Evolutionary conservation across 2,888 invertebrate genomes (phyloP), one percentile per base, ranked within the genome.

Genomic region (Cosmia trapezina): DNA sequence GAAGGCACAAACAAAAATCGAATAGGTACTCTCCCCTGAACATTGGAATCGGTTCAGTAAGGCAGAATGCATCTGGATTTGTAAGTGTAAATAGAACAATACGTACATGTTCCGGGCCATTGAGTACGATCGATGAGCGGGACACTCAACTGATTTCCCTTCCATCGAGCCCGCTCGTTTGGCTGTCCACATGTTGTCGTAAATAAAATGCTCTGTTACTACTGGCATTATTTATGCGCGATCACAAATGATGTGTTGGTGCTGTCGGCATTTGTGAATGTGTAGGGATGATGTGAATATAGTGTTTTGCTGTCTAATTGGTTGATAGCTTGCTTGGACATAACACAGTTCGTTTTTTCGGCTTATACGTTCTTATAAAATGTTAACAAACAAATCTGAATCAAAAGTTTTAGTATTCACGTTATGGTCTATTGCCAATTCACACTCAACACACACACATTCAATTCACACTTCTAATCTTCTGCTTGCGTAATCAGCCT

Each of bases 11-110:
- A n/a, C 9, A 14, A 8, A 28, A 51, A 63, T 14, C 5, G n/a
- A 60, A 17, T 33, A 17, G 22, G 12, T 6, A 51, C 33, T 41
- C 17, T 1, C 12, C n/a, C 37, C 22, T 51, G 63, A 67, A 17
- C 37, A n/a, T 53, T 56, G n/a, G 49, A 57, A 68, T 79, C n/a
- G n/a, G 57, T 56, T 37, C 57, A 83, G 47, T 65, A 70, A 71
- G 60, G 74, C 66, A 65, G 66, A 43, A 76, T 87, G 81, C 80
- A 86, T 86, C 81, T 81, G 86, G 87, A 90, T 90, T 90, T 88
- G 89, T 88, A 87, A 89, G 89, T 93, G 91, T 90, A 91, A 93
- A 93, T 91, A 86, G 89, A 88, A 94, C 93, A 93, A 93, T 92
- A 92, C 89, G 88, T 86, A 86, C 83, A 86, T 86, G 89, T 93